Conservation (phyloP, 2,113 vertebrate species). For the Pseudopodoces humilis region DNA sequence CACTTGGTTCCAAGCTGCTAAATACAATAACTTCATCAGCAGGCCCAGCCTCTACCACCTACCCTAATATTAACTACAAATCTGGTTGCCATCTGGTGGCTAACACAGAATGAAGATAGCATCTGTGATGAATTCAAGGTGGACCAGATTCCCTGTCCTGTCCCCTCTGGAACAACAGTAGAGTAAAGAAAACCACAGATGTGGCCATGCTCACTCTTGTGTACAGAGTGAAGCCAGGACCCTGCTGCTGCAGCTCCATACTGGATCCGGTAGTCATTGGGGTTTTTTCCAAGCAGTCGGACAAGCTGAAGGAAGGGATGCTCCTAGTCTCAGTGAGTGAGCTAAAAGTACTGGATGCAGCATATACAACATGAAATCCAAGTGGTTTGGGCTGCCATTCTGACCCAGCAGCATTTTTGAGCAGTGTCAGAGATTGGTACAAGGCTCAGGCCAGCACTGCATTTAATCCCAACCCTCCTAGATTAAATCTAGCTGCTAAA, state of each 20-base stretch:
- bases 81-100: conserved; percentile 47
- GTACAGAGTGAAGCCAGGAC: not conserved
- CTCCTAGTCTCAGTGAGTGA: not conserved
- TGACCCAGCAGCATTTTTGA: not conserved
- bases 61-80: not conserved
- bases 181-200: not conserved
- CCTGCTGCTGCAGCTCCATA: not conserved
- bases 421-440: fast-evolving
- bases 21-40: not conserved
- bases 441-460: not conserved
- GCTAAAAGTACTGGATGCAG: not conserved
- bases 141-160: not conserved
- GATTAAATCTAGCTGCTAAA: conserved; percentile 42
- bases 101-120: not conserved
- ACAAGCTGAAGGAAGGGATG: not conserved
- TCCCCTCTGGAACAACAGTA: not conserved
- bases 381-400: not conserved
- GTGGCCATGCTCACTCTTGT: fast-evolving
- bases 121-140: not conserved
- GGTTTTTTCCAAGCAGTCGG: not conserved
- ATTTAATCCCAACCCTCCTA: not conserved
- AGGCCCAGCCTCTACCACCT: not conserved
- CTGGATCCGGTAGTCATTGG: not conserved
- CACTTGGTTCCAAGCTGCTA: not conserved
- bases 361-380: not conserved